Conservation (phyloP, 2,113 vertebrate species). For the Taxidea taxus region DNA sequence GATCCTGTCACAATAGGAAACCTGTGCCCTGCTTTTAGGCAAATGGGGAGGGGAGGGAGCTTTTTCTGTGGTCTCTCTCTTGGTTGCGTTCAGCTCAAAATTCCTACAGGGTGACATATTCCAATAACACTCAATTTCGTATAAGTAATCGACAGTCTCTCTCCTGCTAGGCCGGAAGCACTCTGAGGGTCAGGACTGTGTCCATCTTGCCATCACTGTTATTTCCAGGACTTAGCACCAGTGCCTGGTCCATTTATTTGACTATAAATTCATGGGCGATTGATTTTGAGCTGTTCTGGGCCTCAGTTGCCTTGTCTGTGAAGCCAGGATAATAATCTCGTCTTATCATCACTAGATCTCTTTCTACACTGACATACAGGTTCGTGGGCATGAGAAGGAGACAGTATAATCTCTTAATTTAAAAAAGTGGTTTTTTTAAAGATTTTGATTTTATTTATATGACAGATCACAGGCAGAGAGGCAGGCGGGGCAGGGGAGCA, state of each 20-base stretch:
- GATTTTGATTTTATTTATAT: too few species aligned
- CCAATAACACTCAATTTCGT: background rate
- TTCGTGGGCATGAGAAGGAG: background rate
- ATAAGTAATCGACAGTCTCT: rapidly evolving
- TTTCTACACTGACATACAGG: background rate
- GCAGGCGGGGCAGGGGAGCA: too few species aligned
- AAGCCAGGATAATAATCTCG: background rate
- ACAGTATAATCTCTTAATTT: background rate
- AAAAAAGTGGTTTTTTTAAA: too few species aligned
- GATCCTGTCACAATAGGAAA: background rate
- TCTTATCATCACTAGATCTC: background rate
- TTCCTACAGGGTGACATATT: background rate
- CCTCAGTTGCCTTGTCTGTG: background rate
- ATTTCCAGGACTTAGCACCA: background rate
- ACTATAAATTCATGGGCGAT: background rate
- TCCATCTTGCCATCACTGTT: background rate
- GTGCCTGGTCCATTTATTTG: background rate
- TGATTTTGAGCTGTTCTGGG: background rate
- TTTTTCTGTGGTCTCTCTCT: background rate
- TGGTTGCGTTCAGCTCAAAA: background rate
- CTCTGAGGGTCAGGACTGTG: background rate
- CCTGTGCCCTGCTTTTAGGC: background rate
- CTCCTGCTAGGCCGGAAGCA: background rate
- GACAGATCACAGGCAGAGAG: too few species aligned
- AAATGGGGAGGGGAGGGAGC: background rate